Percentiles rank a stretch among this genome's conserved stretches.
Evolutionary conservation across 2,113 vertebrate genomes (phyloP).

Genomic region (Lasiurus cinereus): DNA sequence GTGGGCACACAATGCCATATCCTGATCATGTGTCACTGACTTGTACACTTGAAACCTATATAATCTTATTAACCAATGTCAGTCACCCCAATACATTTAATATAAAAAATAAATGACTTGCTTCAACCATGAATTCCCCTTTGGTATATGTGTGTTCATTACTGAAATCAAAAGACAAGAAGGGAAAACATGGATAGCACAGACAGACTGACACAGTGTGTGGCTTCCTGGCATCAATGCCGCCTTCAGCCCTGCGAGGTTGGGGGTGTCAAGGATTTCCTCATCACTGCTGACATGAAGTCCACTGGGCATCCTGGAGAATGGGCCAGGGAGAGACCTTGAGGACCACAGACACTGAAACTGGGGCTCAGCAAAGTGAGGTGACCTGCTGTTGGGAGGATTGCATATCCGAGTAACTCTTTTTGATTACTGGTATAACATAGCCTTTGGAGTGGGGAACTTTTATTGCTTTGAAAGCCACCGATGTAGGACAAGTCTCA

Average conservation of each 20-base stretch:
- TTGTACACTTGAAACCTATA: neutral
- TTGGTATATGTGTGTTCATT: neutral
- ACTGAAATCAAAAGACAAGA: neutral
- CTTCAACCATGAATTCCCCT: neutral
- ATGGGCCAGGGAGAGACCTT: neutral
- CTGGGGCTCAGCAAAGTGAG: neutral
- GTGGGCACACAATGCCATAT: neutral
- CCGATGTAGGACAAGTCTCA: no score
- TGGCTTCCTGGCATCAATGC: rapidly evolving
- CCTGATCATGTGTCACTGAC: neutral
- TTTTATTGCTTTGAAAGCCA: no score
- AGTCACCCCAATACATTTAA: neutral
- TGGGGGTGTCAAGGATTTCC: neutral
- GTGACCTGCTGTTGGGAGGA: neutral
- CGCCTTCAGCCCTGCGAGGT: neutral
- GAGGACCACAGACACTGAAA: neutral
- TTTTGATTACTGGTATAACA: no score
- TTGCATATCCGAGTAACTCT: no score
- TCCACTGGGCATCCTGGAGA: neutral
- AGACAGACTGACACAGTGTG: rapidly evolving
- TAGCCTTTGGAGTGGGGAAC: no score
- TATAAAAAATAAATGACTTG: neutral
- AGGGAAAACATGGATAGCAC: neutral
- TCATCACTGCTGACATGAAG: neutral
- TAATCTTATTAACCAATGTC: neutral